Evolutionary conservation across 2,113 vertebrate genomes (phyloP).

Genomic region (Dinomys branickii): DNA sequence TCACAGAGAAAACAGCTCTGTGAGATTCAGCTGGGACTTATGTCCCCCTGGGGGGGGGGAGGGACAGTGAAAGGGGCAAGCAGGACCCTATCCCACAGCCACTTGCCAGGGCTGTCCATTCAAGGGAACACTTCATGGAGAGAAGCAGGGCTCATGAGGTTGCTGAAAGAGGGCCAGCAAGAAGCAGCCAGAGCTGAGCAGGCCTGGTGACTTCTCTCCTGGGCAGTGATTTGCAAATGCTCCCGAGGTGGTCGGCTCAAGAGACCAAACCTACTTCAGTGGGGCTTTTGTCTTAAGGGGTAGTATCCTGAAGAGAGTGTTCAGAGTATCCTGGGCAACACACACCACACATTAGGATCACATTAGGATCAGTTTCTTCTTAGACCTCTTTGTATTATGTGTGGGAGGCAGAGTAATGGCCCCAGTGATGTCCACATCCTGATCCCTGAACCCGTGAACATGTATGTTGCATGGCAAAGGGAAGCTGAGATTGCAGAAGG

Average conservation of each 20-base stretch:
- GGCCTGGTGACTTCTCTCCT: not conserved
- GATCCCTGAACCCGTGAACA: not conserved
- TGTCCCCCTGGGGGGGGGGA: too few relatives aligned
- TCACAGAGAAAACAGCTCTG: not conserved
- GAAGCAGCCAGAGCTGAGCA: not conserved
- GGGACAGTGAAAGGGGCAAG: too few relatives aligned
- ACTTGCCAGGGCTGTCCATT: fast-evolving
- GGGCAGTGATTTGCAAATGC: not conserved
- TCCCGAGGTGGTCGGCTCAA: not conserved
- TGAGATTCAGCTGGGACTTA: not conserved
- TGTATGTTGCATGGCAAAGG: not conserved
- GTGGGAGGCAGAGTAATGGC: not conserved
- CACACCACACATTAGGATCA: not conserved
- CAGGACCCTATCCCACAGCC: not conserved
- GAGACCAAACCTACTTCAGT: not conserved
- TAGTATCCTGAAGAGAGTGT: not conserved
- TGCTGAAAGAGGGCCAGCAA: not conserved
- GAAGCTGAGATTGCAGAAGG: not conserved
- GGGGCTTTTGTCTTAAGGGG: fast-evolving
- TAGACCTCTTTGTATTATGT: not conserved
- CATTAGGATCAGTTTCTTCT: not conserved
- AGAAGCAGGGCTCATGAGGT: not conserved
- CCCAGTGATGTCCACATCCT: not conserved
- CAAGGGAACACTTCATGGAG: not conserved
- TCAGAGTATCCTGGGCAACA: not conserved